Evolutionary conservation across 2,888 invertebrate species (phyloP), one percentile per base, ranked within the genome.

Genomic region (Salticus scenicus): DNA sequence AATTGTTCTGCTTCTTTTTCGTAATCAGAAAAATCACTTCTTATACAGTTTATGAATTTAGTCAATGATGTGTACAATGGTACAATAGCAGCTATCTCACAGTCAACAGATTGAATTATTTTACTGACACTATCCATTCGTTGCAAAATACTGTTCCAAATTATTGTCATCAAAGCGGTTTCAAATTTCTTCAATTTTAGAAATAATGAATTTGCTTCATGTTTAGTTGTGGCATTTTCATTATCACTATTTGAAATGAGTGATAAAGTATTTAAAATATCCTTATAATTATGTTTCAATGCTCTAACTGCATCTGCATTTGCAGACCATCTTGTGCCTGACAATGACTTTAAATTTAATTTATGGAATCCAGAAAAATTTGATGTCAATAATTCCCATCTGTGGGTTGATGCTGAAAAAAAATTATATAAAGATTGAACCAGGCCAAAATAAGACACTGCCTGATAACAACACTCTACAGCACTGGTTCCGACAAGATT

Each of bases 311-410:
- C 66, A 66, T 66, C 66, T 8, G 8, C 66, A n/a, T 66, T 31
- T 17, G 41, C 69, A 17, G 69, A 69, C 41, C 69, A 33, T 69
- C 69, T 69, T 8, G 69, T 69, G 7, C 17, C 20, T 27, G 41
- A 69, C 14, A 41, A 10, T 10, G 69, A 24, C 27, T 69, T 69
- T 0, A 69, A 12, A 24, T 10, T 41, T 12, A 69, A 20, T 7
- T 7, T 69, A 10, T 24, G 12, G 24, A 1, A 17, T 30, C 28
- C n/a, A 12, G 1, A 1, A 14, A 67, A n/a, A 8, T 67, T 30
- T 67, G 24, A 17, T 14, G n/a, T n/a, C 17, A 67, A 31, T 17
- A 31, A 0, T 14, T 30, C n/a, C 67, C 69, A 69, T 24, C 69
- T 69, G 7, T 41, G 41, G 24, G 69, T 33, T 5, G 69, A 41